A percentile compares a stretch with the other conserved stretches of the same genome.
These are phyloP conservation scores for Phymatocera aterrima DNA, from an alignment of 2,888 invertebrate species.

Conservation along the genomic window DNA sequence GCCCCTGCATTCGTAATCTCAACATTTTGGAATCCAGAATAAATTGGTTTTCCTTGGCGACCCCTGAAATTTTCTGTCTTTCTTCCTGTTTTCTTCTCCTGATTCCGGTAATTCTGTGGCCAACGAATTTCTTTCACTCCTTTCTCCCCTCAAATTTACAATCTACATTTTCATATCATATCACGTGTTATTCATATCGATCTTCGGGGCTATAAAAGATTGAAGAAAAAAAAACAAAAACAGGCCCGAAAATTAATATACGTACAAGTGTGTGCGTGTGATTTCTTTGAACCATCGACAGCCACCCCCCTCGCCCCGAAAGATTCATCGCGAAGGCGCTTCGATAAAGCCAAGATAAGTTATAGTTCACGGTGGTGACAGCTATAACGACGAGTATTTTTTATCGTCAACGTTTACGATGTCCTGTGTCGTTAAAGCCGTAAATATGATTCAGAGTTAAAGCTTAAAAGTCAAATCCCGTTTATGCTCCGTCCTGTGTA, in stretches of 20 bases:
- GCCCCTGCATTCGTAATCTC: constrained; percentile 24
- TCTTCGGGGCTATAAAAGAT: no score
- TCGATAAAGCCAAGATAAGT: constrained; percentile 19
- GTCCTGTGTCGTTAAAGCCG: constrained; percentile 31
- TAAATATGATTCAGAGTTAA: constrained; percentile 42
- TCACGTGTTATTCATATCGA: no score
- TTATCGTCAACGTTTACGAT: constrained; percentile 31
- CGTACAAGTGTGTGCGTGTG: no score
- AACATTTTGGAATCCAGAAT: constrained; percentile 16
- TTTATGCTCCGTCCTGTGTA: constrained; percentile 11
- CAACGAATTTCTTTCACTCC: background rate
- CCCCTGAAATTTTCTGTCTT: background rate
- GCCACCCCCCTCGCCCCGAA: no score
- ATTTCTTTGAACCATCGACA: no score
- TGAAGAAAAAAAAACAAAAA: no score
- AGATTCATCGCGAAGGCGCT: background rate
- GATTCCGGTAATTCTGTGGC: background rate
- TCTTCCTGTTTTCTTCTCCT: background rate
- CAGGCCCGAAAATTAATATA: no score
- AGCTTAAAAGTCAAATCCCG: constrained; percentile 27
- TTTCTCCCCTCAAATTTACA: no score
- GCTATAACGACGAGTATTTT: constrained; percentile 42
- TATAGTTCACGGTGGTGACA: constrained; percentile 18
- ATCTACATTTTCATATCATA: no score
- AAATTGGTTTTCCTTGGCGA: constrained; percentile 19